Conservation (phyloP, 2,888 invertebrate genomes). For the Leptopilina syphax region DNA sequence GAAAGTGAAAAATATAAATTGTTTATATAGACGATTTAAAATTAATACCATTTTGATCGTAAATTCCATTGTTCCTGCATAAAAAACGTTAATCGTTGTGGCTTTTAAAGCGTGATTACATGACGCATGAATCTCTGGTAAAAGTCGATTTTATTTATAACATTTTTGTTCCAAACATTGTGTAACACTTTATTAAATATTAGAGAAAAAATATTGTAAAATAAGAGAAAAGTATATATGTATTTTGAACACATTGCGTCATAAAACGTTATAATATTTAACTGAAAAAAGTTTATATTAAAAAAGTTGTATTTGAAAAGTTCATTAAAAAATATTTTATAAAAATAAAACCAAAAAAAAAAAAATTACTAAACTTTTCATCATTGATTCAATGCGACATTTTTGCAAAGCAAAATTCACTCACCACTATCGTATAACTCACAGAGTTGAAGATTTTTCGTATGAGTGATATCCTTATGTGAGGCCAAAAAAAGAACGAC, state of each 20-base stretch:
- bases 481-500: constrained; percentile 97
- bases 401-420: constrained; percentile 73
- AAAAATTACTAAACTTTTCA: neutral
- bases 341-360: neutral
- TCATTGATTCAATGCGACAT: constrained; percentile 43
- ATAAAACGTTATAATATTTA: neutral
- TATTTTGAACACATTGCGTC: neutral
- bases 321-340: neutral
- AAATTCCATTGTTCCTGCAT: constrained; percentile 19
- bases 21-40: neutral
- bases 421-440: constrained; percentile 93
- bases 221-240: neutral
- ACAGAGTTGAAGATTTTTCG: constrained; percentile 81
- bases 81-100: constrained; percentile 4
- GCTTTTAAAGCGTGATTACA: constrained; percentile 28
- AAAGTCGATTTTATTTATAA: neutral
- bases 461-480: constrained; percentile 96
- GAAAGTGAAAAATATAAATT: constrained; percentile 2
- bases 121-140: constrained; percentile 20
- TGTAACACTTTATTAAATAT: too few relatives aligned
- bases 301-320: neutral
- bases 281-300: neutral
- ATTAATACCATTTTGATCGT: constrained; percentile 15
- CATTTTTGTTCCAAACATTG: too few relatives aligned
- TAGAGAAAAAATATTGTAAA: neutral